Evolutionary conservation across 2,113 vertebrate genomes (phyloP), one percentile per base, ranked within the genome.

Genomic region (Coptodon bakossiorum): DNA sequence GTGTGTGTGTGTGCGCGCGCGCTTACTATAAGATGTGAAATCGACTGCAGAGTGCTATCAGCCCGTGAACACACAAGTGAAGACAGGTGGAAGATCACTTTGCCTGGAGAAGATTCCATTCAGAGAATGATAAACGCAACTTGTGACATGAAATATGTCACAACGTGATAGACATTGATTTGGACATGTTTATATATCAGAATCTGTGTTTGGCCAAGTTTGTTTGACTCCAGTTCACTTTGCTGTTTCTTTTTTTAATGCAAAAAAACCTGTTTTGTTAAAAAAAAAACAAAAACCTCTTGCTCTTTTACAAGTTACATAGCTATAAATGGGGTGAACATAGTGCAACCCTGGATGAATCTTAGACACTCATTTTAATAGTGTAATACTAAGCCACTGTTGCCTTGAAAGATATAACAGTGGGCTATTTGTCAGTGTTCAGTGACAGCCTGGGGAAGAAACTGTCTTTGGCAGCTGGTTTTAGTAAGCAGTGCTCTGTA

Each of bases 1-100:
- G 17, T 3, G 50, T 16, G 45, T 4, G 48, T 2, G 36, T 11
- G 38, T 1, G 34, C 1, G 2, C 2, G 38, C 0, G 6, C 3
- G 29, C 29, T 76, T 48, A 48, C 24, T 76, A 10, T 76, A 48
- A 1, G 16, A 48, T 11, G 24, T 45, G 40, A 71, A 71, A 4
- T 71, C 2, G 1, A 43, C 66, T 40, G 1, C 66, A 71, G 63
- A 9, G n/a, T 43, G 22, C n/a, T 12, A 43, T 40, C 12, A 71
- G 66, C 66, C 36, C 2, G 7, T 71, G 36, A 71, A 71, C n/a
- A 14, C 36, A 43, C 66, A 71, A 43, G 36, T 16, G 7, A 38
- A 71, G 66, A 43, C 36, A 24, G 66, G 66, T 73, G 66, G 12
- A 45, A 27, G 22, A 45, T 71, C 12, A 14, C 11, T 5, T 66